Conservation (phyloP, 1,140 invertebrate genomes). For the Polypedilum vanderplanki region DNA sequence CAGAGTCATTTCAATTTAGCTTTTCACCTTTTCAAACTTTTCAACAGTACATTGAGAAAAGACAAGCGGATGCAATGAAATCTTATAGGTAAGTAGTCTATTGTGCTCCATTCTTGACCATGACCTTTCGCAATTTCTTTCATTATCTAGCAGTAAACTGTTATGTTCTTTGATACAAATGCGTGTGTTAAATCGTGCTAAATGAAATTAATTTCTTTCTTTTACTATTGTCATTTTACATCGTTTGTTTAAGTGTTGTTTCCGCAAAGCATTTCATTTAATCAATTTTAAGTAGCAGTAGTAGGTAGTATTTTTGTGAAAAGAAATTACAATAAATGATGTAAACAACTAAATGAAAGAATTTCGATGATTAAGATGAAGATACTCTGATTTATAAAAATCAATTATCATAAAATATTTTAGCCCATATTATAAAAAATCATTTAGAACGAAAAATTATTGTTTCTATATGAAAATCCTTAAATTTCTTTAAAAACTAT, state of each 20-base stretch:
- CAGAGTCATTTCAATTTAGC: slow-evolving; percentile 35
- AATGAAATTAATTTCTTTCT: background rate
- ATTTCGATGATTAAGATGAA: no score
- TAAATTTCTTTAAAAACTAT: no score
- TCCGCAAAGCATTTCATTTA: no score
- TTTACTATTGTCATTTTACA: background rate
- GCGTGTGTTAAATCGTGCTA: background rate
- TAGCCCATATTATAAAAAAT: no score
- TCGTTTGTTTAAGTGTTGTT: background rate
- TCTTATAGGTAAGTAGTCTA: slow-evolving; percentile 40
- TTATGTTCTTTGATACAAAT: background rate
- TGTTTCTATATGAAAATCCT: no score
- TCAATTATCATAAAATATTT: no score
- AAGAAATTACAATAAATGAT: no score
- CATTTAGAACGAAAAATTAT: no score
- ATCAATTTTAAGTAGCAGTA: no score
- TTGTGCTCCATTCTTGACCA: background rate
- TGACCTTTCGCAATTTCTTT: background rate
- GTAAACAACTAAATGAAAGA: no score
- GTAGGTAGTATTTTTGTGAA: no score
- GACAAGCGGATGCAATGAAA: slow-evolving; percentile 42
- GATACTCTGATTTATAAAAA: no score
- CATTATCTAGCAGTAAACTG: background rate
- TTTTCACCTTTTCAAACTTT: slow-evolving; percentile 37
- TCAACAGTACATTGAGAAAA: slow-evolving; percentile 41